Evolutionary conservation across 2,113 vertebrate species (phyloP).

Genomic region (Myotis lucifugus): DNA sequence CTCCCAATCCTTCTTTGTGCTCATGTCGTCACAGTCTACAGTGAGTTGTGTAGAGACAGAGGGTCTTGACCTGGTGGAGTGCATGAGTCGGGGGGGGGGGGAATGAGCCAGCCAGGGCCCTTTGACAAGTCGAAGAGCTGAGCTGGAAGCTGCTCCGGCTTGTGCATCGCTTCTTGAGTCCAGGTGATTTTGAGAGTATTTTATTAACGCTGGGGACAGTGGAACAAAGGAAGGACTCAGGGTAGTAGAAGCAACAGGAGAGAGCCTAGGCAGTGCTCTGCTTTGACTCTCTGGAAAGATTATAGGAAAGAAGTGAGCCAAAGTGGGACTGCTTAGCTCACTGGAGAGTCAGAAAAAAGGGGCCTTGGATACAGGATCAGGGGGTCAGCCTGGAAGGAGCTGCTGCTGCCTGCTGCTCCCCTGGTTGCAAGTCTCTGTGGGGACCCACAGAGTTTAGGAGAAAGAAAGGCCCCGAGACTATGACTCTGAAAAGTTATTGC

Average conservation of each 20-base stretch:
- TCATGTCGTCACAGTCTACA: conserved; percentile 63
- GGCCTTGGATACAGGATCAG: not conserved
- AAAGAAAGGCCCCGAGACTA: not conserved
- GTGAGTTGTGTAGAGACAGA: not conserved
- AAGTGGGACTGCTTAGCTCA: not conserved
- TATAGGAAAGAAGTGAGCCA: not conserved
- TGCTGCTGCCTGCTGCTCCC: too few species aligned
- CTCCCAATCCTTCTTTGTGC: conserved; percentile 86
- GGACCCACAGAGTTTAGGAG: too few species aligned
- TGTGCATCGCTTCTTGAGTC: too few species aligned
- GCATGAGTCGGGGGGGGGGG: too few species aligned
- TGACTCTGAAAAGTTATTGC: not conserved
- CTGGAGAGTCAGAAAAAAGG: not conserved
- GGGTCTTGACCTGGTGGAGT: too few species aligned
- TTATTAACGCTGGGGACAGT: not conserved
- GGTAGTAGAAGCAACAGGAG: not conserved
- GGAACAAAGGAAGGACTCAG: not conserved
- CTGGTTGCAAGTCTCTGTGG: too few species aligned
- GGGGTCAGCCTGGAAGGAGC: too few species aligned
- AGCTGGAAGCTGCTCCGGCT: too few species aligned
- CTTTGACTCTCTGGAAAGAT: not conserved
- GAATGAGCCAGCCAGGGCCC: too few species aligned
- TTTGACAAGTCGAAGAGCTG: too few species aligned
- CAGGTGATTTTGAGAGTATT: not conserved
- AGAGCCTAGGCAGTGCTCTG: not conserved